Evolutionary conservation across 2,888 invertebrate genomes (phyloP).

Genomic region (Himalopsyche kuldschensis): DNA sequence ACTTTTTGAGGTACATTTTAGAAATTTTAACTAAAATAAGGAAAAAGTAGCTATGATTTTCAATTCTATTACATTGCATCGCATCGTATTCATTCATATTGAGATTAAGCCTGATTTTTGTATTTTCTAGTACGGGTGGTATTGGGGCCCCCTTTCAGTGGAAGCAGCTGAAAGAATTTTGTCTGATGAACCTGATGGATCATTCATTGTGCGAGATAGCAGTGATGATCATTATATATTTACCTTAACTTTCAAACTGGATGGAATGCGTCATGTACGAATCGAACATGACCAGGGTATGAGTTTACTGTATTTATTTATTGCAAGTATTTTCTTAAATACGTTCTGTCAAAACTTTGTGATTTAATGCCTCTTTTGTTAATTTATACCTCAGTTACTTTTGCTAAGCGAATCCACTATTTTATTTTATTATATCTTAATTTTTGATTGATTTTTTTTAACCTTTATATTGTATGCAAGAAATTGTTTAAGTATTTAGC

Average conservation of each 20-base stretch:
- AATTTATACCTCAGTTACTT: not conserved
- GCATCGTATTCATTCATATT: no score
- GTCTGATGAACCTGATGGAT: constrained; percentile 90
- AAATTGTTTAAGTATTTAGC: no score
- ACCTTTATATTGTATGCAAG: no score
- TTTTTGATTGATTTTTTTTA: no score
- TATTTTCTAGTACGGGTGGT: constrained; percentile 83
- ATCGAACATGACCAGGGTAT: constrained; percentile 94
- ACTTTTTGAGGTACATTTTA: no score
- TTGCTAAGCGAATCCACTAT: not conserved
- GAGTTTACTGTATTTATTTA: not conserved
- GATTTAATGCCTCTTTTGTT: not conserved
- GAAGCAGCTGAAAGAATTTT: constrained; percentile 90
- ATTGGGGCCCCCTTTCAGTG: constrained; percentile 92
- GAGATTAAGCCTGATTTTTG: constrained; percentile 14
- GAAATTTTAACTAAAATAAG: not conserved
- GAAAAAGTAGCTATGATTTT: not conserved
- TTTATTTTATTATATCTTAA: not conserved
- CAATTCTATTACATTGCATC: no score
- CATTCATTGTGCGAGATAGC: constrained; percentile 90
- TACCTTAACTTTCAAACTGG: constrained; percentile 89
- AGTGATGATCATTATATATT: constrained; percentile 95
- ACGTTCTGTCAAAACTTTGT: not conserved
- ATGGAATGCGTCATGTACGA: constrained; percentile 87
- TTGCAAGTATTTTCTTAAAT: not conserved